Evolutionary conservation across 2,888 invertebrate species (phyloP).

Genomic region (Agonopterix alstromeriana): DNA sequence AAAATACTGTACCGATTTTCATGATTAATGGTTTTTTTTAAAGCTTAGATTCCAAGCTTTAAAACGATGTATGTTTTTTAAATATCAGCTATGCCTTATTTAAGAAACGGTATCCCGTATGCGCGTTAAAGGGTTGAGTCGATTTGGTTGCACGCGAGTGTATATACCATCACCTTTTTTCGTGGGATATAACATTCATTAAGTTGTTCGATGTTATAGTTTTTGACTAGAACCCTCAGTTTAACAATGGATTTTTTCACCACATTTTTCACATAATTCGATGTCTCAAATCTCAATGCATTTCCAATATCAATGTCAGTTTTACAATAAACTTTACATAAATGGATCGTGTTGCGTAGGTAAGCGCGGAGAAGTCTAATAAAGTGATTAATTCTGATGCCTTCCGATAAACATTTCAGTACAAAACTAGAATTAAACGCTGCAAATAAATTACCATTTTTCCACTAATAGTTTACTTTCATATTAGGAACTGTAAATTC

Average conservation of each 20-base stretch:
- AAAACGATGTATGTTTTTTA: too few species aligned
- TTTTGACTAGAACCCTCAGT: slow-evolving; percentile 30
- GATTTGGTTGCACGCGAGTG: too few species aligned
- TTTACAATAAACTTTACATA: slow-evolving; percentile 1
- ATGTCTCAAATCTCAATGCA: slow-evolving; percentile 54
- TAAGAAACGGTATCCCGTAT: too few species aligned
- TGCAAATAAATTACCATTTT: slow-evolving; percentile 48
- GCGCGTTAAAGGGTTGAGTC: too few species aligned
- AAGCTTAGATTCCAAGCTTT: too few species aligned
- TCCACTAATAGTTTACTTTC: slow-evolving; percentile 44
- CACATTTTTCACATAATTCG: slow-evolving; percentile 21
- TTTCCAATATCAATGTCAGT: slow-evolving; percentile 29
- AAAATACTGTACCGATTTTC: too few species aligned
- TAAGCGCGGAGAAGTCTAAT: slow-evolving; percentile 15
- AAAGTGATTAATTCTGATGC: slow-evolving; percentile 24
- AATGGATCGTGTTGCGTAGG: slow-evolving; percentile 20
- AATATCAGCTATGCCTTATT: too few species aligned
- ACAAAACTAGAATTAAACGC: slow-evolving; percentile 38
- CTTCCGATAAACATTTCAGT: slow-evolving; percentile 32
- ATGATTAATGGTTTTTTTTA: too few species aligned
- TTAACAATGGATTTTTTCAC: slow-evolving; percentile 44
- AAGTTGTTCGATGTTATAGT: neutral
- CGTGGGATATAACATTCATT: too few species aligned
- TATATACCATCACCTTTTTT: too few species aligned
- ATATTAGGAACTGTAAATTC: slow-evolving; percentile 68